Percentiles rank a stretch among this genome's conserved stretches.
Conservation (phyloP, 2,888 invertebrate species). For the Lapara coniferarum region DNA sequence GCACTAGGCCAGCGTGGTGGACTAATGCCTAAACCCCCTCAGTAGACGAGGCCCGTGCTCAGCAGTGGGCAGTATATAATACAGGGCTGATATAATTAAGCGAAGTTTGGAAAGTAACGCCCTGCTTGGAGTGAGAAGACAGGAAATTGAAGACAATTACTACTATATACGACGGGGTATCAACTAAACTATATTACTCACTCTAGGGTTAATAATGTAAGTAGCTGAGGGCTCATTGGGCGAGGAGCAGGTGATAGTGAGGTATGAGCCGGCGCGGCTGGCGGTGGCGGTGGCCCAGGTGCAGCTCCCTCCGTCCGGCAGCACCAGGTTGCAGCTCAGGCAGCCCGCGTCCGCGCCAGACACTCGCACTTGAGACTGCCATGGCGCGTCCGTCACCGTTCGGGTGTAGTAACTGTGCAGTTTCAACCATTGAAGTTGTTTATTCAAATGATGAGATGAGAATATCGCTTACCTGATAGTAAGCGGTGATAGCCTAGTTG, state of each 20-base stretch:
- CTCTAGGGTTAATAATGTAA: constrained; percentile 77
- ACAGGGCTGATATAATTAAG: too few species aligned
- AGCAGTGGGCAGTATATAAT: too few species aligned
- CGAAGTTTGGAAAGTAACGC: too few species aligned
- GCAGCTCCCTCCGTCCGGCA: constrained; percentile 85
- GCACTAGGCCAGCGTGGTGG: too few species aligned
- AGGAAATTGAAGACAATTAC: too few species aligned
- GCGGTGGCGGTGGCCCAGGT: constrained; percentile 84
- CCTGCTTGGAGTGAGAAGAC: too few species aligned
- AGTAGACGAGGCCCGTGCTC: too few species aligned
- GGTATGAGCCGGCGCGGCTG: constrained; percentile 86
- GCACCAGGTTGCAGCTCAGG: constrained; percentile 86
- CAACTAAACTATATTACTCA: constrained; percentile 39
- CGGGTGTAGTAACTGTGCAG: constrained; percentile 88
- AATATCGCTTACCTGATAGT: too few species aligned
- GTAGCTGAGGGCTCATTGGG: constrained; percentile 86
- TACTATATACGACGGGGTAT: too few species aligned
- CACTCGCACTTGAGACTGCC: constrained; percentile 88
- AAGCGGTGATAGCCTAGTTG: too few species aligned
- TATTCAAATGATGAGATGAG: background rate
- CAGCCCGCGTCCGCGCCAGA: constrained; percentile 82
- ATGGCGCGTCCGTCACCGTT: constrained; percentile 85
- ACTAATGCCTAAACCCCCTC: too few species aligned
- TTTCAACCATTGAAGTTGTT: background rate
- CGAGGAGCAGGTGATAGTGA: constrained; percentile 88